These are phyloP conservation scores for Coptotermes formosanus DNA, from an alignment of 1,140 invertebrate species.

Conservation along the genomic window DNA sequence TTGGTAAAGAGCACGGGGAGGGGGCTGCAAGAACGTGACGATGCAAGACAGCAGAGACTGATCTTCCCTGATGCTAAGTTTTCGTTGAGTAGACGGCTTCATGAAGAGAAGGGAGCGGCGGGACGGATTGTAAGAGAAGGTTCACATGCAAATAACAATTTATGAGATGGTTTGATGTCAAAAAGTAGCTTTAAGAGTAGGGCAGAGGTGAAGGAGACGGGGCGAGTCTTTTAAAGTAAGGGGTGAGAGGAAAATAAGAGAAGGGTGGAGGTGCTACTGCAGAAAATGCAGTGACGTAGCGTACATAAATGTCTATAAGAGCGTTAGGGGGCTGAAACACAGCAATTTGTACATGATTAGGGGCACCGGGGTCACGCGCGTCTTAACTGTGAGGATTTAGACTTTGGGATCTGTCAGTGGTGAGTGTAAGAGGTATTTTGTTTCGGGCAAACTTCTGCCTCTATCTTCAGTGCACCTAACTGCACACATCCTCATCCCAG, in stretches of 20 bases:
- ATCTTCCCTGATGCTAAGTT: not conserved
- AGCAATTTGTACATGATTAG: no score
- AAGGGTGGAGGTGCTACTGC: not conserved
- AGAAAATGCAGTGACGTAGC: not conserved
- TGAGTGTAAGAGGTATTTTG: no score
- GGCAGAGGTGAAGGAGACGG: not conserved
- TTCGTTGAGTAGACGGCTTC: not conserved
- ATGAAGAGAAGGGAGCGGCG: not conserved
- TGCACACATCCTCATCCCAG: no score
- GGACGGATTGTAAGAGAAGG: not conserved
- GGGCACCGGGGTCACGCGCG: no score
- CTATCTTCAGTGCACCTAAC: no score
- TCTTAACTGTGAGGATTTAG: no score
- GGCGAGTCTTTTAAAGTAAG: not conserved
- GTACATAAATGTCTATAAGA: not conserved
- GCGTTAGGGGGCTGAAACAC: no score
- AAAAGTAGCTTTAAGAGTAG: not conserved
- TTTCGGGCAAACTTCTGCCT: no score
- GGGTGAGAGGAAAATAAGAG: not conserved
- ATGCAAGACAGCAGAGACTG: not conserved
- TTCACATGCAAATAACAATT: conserved; percentile 1
- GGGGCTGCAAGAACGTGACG: not conserved
- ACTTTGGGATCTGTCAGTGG: no score
- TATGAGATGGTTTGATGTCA: conserved; percentile 11
- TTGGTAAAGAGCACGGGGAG: not conserved